phyloP scores from a whole-genome alignment of 37 sponge, comb jelly and placozoan genomes.

The Petrosia ficiformis region DNA sequence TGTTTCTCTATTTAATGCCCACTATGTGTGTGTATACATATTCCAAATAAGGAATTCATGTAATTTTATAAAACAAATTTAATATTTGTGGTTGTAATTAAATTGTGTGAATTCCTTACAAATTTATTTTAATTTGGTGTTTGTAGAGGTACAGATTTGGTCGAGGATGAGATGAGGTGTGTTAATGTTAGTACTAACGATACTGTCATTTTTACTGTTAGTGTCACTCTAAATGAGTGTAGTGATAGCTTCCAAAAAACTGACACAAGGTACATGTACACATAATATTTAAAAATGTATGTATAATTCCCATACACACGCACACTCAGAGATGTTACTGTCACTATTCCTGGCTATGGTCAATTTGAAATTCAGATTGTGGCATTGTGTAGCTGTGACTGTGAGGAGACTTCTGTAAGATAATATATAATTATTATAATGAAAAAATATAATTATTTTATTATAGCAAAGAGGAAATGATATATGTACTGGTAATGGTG shows the following conservation, averaged over 20 bases:
- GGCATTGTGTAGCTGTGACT: conserved; percentile 15
- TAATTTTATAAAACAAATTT: no score
- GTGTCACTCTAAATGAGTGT: conserved; percentile 6
- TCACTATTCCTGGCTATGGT: conserved; percentile 12
- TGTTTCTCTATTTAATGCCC: no score
- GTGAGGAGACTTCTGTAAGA: conserved; percentile 2
- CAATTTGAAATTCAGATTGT: conserved; percentile 1
- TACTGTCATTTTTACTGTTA: not conserved
- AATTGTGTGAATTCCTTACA: no score
- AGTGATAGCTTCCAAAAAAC: not conserved
- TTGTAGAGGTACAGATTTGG: no score
- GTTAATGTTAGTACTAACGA: not conserved
- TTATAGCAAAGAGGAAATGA: conserved; percentile 5
- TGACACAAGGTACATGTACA: no score
- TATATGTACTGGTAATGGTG: conserved; percentile 13
- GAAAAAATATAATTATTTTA: not conserved
- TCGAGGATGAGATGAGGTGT: no score
- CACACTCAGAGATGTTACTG: not conserved
- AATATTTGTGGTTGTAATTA: no score
- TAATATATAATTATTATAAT: not conserved
- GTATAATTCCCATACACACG: no score
- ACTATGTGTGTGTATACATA: no score
- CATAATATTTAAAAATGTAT: no score
- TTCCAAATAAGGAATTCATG: no score
- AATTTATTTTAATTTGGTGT: no score